phyloP scores from a whole-genome alignment of 2,113 vertebrate species.

The Ciconia maguari region DNA sequence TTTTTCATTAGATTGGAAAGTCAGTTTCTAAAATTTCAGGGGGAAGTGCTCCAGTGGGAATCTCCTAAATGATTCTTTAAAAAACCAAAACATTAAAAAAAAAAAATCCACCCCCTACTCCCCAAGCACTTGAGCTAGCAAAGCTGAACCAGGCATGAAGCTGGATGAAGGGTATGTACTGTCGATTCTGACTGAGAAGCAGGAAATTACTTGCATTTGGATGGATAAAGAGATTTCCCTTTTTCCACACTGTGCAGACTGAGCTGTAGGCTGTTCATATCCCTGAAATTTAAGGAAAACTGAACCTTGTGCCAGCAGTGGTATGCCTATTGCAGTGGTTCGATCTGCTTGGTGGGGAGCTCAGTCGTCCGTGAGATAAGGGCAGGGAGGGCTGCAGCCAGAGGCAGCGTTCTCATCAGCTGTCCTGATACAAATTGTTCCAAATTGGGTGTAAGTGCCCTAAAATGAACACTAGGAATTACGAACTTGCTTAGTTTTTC shows the following conservation, averaged over 20 bases:
- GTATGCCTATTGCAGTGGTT: background rate
- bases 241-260: background rate
- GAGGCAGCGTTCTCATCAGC: background rate
- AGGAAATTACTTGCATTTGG: background rate
- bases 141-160: background rate
- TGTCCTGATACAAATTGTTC: constrained; percentile 1
- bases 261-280: background rate
- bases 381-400: background rate
- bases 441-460: background rate
- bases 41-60: background rate
- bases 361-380: background rate
- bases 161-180: background rate
- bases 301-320: background rate
- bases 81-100: background rate
- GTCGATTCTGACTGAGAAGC: background rate
- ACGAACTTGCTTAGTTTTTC: background rate
- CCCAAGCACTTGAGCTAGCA: background rate
- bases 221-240: background rate
- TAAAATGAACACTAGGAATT: background rate
- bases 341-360: background rate
- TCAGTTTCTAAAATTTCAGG: background rate
- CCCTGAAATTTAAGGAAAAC: background rate
- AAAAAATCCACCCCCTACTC: background rate
- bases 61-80: background rate
- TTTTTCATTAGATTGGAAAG: background rate